phyloP scores from a whole-genome alignment of 2,797 vertebrate species.

The Tympanoctomys barrerae region DNA sequence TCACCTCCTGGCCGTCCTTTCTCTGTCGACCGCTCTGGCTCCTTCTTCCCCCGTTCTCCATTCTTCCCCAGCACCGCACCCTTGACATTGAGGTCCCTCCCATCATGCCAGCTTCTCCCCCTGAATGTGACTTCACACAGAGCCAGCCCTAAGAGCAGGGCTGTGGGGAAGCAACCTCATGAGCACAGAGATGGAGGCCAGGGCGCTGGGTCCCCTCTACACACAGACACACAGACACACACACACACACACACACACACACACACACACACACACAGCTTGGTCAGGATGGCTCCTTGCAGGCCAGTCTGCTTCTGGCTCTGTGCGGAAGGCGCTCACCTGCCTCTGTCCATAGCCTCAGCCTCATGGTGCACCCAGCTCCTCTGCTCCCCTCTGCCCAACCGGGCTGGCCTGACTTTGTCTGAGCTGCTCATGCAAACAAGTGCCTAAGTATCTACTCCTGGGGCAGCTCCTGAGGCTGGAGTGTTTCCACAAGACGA shows the following conservation, averaged over 20 bases:
- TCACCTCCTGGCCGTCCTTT: accelerated
- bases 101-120: accelerated
- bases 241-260: no score
- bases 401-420: neutral
- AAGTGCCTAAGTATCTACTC: neutral
- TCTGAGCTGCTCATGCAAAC: neutral
- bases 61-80: accelerated
- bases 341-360: neutral
- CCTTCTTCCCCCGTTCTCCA: accelerated
- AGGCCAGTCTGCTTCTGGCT: accelerated
- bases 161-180: accelerated
- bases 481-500: no score
- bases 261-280: neutral
- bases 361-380: neutral
- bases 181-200: neutral
- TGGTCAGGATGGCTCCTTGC: accelerated
- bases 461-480: neutral
- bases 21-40: no score
- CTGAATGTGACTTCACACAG: accelerated
- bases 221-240: neutral
- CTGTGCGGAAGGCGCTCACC: neutral
- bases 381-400: neutral
- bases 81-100: accelerated
- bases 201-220: neutral
- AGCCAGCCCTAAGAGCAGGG: neutral